Evolutionary conservation across 2,888 invertebrate species (phyloP).

Genomic region (Syrphus vitripennis): DNA sequence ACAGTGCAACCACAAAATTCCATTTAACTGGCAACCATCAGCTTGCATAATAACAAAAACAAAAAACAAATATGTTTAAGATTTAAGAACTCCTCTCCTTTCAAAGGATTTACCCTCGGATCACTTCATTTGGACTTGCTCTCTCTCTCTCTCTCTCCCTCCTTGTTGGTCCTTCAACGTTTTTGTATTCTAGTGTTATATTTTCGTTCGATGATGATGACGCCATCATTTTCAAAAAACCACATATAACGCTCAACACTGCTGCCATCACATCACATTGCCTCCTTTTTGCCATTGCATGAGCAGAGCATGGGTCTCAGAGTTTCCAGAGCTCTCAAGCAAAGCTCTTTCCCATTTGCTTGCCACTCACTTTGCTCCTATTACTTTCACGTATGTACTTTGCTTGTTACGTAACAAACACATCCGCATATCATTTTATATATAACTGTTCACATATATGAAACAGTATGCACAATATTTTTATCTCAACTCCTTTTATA

Average conservation of each 20-base stretch:
- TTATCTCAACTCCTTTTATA: slow-evolving; percentile 4
- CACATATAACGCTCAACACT: slow-evolving; percentile 13
- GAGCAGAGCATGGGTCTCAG: not conserved
- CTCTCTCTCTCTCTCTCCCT: not conserved
- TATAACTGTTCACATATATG: not conserved
- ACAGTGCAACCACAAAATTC: slow-evolving; percentile 1
- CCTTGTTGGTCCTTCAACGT: not conserved
- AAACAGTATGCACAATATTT: not conserved
- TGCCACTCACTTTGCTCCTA: slow-evolving; percentile 31
- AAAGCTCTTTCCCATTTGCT: slow-evolving; percentile 16
- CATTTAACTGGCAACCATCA: slow-evolving; percentile 8
- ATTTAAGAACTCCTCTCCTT: slow-evolving; percentile 34
- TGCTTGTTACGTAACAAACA: slow-evolving; percentile 46
- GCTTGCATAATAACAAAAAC: slow-evolving; percentile 3
- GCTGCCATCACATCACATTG: not conserved
- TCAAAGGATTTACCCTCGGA: slow-evolving; percentile 43
- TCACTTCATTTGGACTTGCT: slow-evolving; percentile 11
- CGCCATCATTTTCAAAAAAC: slow-evolving; percentile 16
- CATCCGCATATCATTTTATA: not conserved
- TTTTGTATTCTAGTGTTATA: slow-evolving; percentile 13
- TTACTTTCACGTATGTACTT: slow-evolving; percentile 35
- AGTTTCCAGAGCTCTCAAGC: not conserved
- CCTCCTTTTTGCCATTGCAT: not conserved
- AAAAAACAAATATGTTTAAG: slow-evolving; percentile 42
- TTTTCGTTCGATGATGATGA: slow-evolving; percentile 20